Conservation (phyloP, 2,797 vertebrate genomes). For the Dallia pectoralis region DNA sequence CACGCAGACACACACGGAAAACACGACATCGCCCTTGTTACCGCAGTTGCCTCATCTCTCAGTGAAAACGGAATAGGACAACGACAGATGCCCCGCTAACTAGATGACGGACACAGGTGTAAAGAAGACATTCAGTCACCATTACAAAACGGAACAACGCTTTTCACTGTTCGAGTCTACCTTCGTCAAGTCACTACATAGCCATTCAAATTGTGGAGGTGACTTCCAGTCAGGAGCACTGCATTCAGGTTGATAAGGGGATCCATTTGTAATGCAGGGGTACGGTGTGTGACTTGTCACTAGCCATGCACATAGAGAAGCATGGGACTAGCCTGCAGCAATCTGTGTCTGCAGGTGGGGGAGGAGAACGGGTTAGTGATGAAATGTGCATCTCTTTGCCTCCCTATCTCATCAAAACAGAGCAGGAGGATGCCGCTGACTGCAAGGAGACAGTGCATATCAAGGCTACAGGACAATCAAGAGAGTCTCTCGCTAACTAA, state of each 20-base stretch:
- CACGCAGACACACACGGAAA: neutral
- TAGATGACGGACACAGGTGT: neutral
- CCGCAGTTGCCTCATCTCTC: conserved; percentile 1
- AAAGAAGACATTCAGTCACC: neutral
- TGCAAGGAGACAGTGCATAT: neutral
- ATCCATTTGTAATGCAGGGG: conserved; percentile 60
- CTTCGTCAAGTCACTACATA: conserved; percentile 57
- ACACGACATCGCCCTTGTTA: neutral
- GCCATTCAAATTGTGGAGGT: conserved; percentile 32
- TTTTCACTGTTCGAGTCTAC: neutral
- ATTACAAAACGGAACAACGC: neutral
- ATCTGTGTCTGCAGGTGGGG: conserved; percentile 70
- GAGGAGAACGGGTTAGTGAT: conserved; percentile 62
- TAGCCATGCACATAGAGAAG: conserved; percentile 73
- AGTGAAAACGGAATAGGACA: conserved; percentile 36
- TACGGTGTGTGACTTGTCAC: conserved; percentile 69
- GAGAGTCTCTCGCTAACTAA: conserved; percentile 70
- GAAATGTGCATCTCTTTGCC: conserved; percentile 76
- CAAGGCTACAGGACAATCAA: neutral
- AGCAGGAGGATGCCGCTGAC: conserved; percentile 35
- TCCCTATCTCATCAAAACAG: conserved; percentile 65
- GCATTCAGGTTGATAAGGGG: conserved; percentile 68
- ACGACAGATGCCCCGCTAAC: neutral
- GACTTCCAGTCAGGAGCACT: conserved; percentile 21
- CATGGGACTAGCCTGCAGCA: conserved; percentile 69